Evolutionary conservation across 2,888 invertebrate species (phyloP).

Genomic region (Eristalis tenax): DNA sequence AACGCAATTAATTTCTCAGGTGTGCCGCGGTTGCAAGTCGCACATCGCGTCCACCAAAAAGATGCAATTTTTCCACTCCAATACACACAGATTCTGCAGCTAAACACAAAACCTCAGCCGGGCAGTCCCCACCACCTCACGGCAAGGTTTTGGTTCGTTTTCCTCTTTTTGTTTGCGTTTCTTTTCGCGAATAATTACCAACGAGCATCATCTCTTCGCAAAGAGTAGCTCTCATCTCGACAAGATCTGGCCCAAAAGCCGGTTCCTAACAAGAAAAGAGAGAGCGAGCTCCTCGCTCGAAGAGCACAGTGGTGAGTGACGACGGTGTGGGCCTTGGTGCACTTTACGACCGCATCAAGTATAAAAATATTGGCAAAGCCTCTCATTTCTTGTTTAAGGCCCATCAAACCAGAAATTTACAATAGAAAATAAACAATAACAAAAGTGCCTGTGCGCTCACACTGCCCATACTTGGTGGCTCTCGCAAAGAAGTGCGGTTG

Average conservation of each 20-base stretch:
- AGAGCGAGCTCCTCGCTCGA: constrained; percentile 34
- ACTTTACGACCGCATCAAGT: constrained; percentile 60
- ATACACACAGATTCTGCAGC: constrained; percentile 49
- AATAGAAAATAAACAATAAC: constrained; percentile 45
- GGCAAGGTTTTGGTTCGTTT: constrained; percentile 20
- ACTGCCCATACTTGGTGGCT: constrained; percentile 9
- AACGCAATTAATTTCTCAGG: constrained; percentile 46
- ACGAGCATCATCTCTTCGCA: constrained; percentile 42
- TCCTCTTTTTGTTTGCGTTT: neutral
- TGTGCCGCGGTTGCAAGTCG: constrained; percentile 39
- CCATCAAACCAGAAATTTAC: constrained; percentile 69
- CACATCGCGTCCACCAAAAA: constrained; percentile 19
- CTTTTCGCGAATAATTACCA: constrained; percentile 29
- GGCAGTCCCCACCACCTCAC: constrained; percentile 3
- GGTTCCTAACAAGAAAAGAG: constrained; percentile 25
- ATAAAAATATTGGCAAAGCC: constrained; percentile 43
- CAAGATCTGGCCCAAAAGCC: constrained; percentile 45
- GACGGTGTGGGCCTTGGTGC: constrained; percentile 36
- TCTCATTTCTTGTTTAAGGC: constrained; percentile 67
- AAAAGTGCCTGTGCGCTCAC: constrained; percentile 12
- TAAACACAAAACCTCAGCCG: constrained; percentile 3
- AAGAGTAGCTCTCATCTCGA: constrained; percentile 49
- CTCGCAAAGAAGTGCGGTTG: constrained; percentile 41
- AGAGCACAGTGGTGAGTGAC: constrained; percentile 23
- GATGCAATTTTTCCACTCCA: constrained; percentile 46